Base-by-base conservation (phyloP, 1,140 invertebrate species). In the Dinothrombium tinctorium region DNA sequence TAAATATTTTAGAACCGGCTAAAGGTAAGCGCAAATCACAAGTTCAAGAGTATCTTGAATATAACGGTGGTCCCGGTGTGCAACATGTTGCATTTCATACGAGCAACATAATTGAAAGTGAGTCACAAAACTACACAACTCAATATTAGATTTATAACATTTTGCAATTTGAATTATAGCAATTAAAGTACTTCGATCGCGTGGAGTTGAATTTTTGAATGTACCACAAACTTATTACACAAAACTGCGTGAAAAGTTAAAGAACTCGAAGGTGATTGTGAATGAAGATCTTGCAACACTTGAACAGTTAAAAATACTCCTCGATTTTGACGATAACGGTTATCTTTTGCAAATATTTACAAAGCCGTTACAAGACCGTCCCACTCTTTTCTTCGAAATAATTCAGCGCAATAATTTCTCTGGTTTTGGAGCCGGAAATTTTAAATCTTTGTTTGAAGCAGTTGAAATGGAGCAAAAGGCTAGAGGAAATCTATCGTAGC, bases 341-440 rank as follows among this genome's bases (percentile, higher is more conserved):
- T 98, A 99, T 61, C 62, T 99, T 32, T 67, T 98, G 29, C 92
- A 98, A 65, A 95, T 98, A 48, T 98, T 98, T 59, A 92, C 87
- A 0, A 92, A 90, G 63, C 92, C 87, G 51, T 77, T 94, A 61
- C 87, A 98, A 61, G 92, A 99, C 54, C 65, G 90, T 44, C 92
- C 92, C 2, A 99, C 92, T 0, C 54, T 98, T 2, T 98, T 98
- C 59, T 59, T 96, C 21, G 92, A 99, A 63, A 75, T 96, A 22
- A 99, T 98, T 54, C 90, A 99, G 59, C 69, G 92, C 47, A 70
- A 76, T 50, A 96, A 98, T 59, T 83, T 92, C 53, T 75, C 78
- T 57, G 92, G 92, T 37, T 99, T 98, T 60, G 92, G 92, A 40
- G 90, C 89, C 54, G 92, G 92, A 22, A 99, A 99, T 57, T 98